These are phyloP conservation scores for Scaptodrosophila lebanonensis DNA, from an alignment of 1,140 invertebrate genomes.

Conservation along the genomic window DNA sequence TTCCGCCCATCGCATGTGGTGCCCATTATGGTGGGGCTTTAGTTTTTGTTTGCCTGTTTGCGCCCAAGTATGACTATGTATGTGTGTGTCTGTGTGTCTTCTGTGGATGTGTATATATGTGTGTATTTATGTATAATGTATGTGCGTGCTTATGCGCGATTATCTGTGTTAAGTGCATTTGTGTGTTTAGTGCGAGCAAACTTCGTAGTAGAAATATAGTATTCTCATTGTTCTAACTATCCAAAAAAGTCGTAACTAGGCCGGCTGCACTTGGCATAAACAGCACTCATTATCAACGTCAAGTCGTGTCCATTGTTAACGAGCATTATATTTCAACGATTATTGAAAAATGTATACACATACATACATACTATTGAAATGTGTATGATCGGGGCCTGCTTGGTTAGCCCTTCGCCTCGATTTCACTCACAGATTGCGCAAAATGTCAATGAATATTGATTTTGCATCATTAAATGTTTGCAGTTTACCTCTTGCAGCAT, in stretches of 20 bases:
- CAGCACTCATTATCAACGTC: slow-evolving; percentile 1
- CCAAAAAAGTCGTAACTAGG: no score
- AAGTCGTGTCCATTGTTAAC: neutral
- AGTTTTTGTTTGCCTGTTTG: neutral
- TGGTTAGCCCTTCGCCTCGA: slow-evolving; percentile 5
- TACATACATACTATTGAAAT: no score
- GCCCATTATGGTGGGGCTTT: neutral
- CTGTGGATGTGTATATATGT: no score
- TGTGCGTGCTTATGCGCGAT: neutral
- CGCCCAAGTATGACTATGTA: neutral
- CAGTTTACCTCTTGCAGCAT: no score
- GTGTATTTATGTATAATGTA: no score
- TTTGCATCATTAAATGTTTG: no score
- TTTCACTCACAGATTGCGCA: neutral
- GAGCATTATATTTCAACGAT: no score
- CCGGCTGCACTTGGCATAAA: neutral
- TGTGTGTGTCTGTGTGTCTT: no score
- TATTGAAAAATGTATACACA: no score
- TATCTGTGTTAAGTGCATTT: slow-evolving; percentile 1
- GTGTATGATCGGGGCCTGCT: no score
- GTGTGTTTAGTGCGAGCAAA: neutral
- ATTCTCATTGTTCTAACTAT: neutral
- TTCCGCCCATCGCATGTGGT: neutral
- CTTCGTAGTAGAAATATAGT: no score
- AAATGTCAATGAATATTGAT: no score